Conservation (phyloP, 2,113 vertebrate genomes). For the Anolis sagrei region DNA sequence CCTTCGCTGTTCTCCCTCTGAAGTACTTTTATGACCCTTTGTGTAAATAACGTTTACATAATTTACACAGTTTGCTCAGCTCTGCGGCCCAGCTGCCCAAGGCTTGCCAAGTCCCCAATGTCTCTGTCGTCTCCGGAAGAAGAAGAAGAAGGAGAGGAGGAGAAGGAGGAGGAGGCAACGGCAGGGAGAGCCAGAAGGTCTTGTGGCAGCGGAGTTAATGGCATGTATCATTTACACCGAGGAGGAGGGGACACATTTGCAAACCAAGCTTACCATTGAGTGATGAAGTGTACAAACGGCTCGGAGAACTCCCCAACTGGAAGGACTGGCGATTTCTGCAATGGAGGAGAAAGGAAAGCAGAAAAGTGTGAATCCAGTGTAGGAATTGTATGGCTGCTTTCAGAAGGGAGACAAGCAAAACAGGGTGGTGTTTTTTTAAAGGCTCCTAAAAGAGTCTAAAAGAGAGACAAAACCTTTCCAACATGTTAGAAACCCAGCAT, state of each 20-base stretch:
- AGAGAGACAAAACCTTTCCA: not conserved
- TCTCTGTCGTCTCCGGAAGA: slow-evolving; percentile 69
- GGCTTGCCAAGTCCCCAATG: slow-evolving; percentile 71
- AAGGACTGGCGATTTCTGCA: slow-evolving; percentile 95
- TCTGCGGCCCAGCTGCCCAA: slow-evolving; percentile 78
- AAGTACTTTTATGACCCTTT: slow-evolving; percentile 75
- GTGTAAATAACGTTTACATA: slow-evolving; percentile 89
- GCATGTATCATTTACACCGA: slow-evolving; percentile 80
- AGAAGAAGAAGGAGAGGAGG: not conserved
- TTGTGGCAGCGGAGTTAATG: slow-evolving; percentile 72
- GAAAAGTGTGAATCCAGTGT: slow-evolving; percentile 46
- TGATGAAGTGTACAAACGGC: slow-evolving; percentile 97
- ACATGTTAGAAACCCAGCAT: slow-evolving; percentile 68
- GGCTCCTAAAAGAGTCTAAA: slow-evolving; percentile 15
- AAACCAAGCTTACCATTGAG: slow-evolving; percentile 93
- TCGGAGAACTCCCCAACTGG: slow-evolving; percentile 95
- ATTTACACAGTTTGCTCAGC: slow-evolving; percentile 84
- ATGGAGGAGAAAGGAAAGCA: slow-evolving; percentile 39
- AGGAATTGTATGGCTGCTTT: slow-evolving; percentile 3
- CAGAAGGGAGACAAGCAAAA: not conserved
- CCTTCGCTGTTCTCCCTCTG: slow-evolving; percentile 33
- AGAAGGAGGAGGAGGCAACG: too few relatives aligned
- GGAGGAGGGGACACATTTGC: slow-evolving; percentile 72
- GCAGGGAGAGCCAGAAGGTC: slow-evolving; percentile 74
- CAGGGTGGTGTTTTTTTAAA: not conserved